Conservation (phyloP, 2,888 invertebrate species). For the Dendrolimus houi region DNA sequence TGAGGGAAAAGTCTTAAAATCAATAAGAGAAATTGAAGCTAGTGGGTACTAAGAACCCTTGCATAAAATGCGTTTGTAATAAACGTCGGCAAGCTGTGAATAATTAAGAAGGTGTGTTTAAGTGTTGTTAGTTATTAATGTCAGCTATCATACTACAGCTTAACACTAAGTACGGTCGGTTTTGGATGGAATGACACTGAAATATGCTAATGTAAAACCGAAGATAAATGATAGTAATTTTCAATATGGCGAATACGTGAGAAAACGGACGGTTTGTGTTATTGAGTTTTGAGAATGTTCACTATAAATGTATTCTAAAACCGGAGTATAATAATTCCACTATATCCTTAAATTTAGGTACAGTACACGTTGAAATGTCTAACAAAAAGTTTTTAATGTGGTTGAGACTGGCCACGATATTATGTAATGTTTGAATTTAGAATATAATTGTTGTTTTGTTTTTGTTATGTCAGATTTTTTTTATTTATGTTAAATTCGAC, state of each 20-base stretch:
- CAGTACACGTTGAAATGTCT: not conserved
- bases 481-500: too few relatives aligned
- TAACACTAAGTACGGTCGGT: constrained; percentile 57
- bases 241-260: constrained; percentile 6
- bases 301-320: too few relatives aligned
- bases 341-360: constrained; percentile 3
- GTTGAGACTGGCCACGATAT: not conserved
- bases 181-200: constrained; percentile 21
- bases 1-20: too few relatives aligned
- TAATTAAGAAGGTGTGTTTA: constrained; percentile 18
- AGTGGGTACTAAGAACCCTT: too few relatives aligned
- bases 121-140: constrained; percentile 55
- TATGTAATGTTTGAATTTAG: too few relatives aligned
- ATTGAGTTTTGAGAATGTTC: too few relatives aligned
- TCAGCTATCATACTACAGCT: constrained; percentile 41
- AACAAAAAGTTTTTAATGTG: not conserved
- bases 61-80: constrained; percentile 9
- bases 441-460: too few relatives aligned
- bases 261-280: too few relatives aligned
- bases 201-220: constrained; percentile 40
- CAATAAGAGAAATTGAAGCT: too few relatives aligned
- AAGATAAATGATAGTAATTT: constrained; percentile 38
- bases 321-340: not conserved
- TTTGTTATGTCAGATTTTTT: too few relatives aligned
- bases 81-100: constrained; percentile 17